Percentiles rank a stretch among this genome's conserved stretches.
phyloP scores from a whole-genome alignment of 2,113 vertebrate genomes.

The Anarrhichthys ocellatus region DNA sequence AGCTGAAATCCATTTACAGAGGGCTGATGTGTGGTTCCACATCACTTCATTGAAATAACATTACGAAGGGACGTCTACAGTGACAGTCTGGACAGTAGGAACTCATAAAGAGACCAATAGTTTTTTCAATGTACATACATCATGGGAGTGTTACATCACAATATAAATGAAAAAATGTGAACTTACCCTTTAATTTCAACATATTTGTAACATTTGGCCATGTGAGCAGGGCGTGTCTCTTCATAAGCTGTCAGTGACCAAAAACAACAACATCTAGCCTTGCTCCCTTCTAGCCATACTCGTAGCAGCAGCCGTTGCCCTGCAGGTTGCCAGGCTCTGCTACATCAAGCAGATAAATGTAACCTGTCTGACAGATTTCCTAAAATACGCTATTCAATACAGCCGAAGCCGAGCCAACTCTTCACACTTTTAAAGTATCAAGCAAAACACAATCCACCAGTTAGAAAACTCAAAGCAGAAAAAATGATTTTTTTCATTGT shows the following conservation, averaged over 20 bases:
- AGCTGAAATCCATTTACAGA: neutral
- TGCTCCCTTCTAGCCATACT: neutral
- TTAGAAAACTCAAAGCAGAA: neutral
- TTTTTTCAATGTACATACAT: neutral
- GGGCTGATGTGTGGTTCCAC: neutral
- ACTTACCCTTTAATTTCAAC: neutral
- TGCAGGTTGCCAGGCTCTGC: constrained; percentile 29
- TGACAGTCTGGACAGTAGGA: neutral
- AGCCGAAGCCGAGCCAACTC: neutral
- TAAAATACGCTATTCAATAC: constrained; percentile 30
- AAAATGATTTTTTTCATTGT: neutral
- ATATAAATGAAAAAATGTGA: neutral
- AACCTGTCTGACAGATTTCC: constrained; percentile 45
- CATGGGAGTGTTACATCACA: neutral
- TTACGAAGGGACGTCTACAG: neutral
- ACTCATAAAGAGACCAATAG: neutral
- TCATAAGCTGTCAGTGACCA: neutral
- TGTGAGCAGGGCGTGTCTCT: neutral
- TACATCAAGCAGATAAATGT: constrained; percentile 45
- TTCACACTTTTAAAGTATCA: neutral
- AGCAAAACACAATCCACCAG: neutral
- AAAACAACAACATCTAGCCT: neutral
- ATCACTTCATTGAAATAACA: neutral
- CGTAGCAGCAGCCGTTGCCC: constrained; percentile 8
- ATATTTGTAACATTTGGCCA: neutral